Percentiles rank a stretch among this genome's conserved stretches.
Evolutionary conservation across 2,797 vertebrate species (phyloP).

Genomic region (Helostoma temminkii): DNA sequence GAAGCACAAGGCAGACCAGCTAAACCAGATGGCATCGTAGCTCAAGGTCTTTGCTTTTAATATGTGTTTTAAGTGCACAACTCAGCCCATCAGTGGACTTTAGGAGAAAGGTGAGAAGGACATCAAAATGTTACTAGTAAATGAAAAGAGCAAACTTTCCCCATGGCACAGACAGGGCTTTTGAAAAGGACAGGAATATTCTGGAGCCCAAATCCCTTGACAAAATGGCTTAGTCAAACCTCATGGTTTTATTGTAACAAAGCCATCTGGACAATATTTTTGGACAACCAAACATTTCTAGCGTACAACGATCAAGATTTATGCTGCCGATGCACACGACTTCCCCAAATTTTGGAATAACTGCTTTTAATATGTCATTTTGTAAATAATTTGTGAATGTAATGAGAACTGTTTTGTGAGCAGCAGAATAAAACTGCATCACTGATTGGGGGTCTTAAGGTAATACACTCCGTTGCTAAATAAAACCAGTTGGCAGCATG

Average conservation of each 20-base stretch:
- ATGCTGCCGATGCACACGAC: neutral
- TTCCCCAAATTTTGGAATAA: conserved; percentile 10
- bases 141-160: conserved; percentile 34
- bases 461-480: conserved; percentile 24
- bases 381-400: conserved; percentile 45
- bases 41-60: conserved; percentile 57
- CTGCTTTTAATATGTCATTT: conserved; percentile 51
- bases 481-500: conserved; percentile 25
- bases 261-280: conserved; percentile 56
- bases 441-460: conserved; percentile 16
- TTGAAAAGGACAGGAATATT: conserved; percentile 14
- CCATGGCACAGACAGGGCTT: conserved; percentile 15
- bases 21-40: conserved; percentile 49
- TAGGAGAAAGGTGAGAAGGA: conserved; percentile 62
- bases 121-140: conserved; percentile 62
- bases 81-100: conserved; percentile 42
- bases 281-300: no score
- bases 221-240: conserved; percentile 25
- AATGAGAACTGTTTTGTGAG: conserved; percentile 12
- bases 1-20: conserved; percentile 26
- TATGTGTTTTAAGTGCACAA: conserved; percentile 45
- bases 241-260: conserved; percentile 34
- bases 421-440: conserved; percentile 22
- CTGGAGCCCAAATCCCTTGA: conserved; percentile 6
- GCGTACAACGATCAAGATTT: conserved; percentile 41